Base-by-base conservation (phyloP, 1,140 invertebrate genomes). In the Aphaenogaster ashmeadi region DNA sequence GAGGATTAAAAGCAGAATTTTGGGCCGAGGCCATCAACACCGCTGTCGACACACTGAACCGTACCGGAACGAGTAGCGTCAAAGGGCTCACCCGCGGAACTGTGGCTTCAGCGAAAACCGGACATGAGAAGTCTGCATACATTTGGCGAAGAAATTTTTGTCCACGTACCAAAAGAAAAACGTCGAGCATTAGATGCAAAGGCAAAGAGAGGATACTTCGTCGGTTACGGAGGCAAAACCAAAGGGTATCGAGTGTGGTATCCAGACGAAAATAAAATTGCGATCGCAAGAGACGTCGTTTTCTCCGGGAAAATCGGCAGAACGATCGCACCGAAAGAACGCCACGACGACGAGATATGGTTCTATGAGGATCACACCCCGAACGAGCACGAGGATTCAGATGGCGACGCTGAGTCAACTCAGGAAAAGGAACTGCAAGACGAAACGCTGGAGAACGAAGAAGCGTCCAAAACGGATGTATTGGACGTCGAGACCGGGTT, bases 81-180 rank as follows among this genome's bases (percentile, higher is more conserved):
- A 56, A 88, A 4, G 62, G 50, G n/a, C n/a, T n/a, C n/a, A n/a
- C n/a, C n/a, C 6, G 60, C 75, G 86, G 83, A 92, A 72, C 27
- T 92, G 0, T 89, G 87, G 88, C n/a, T 83, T 56, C 56, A 33
- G 33, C 9, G 78, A 56, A 80, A 85, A 44, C 50, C 87, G 13
- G 56, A 89, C 21, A 13, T 92, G 6, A 58, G 38, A n/a, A 15
- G 88, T 50, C 44, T 90, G 1, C 36, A 64, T 11, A 52, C 87
- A 21, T 91, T 91, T 27, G 88, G 87, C 13, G 60, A 36, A 52
- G 58, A 72, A 0, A 81, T 81, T 13, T 89, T 58, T 27, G 38
- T 58, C 2, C 86, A 89, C 18, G 36, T 81, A 21, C 62, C 86
- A 27, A 88, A 90, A 67, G 50, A 85, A 47, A 69, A 81, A 7